phyloP scores from a whole-genome alignment of 2,113 vertebrate genomes.

The Propithecus coquereli region DNA sequence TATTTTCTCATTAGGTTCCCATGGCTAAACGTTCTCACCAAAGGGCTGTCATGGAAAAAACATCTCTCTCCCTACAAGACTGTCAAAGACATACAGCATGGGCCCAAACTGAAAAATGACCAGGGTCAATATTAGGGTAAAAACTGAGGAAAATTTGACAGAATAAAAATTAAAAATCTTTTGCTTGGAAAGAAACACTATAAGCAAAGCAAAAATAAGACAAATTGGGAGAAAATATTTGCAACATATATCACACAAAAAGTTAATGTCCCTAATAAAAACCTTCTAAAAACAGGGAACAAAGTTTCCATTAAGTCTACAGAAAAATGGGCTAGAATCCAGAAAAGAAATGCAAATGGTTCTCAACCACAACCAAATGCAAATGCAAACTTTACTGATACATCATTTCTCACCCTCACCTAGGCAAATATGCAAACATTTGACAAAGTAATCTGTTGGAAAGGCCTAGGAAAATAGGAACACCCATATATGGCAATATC shows the following conservation, averaged over 20 bases:
- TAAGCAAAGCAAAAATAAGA: slow-evolving; percentile 14
- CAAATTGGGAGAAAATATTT: background rate
- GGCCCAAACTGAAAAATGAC: background rate
- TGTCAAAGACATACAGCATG: background rate
- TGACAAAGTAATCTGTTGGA: background rate
- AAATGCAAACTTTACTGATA: background rate
- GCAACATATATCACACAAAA: background rate
- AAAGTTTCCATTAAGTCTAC: background rate
- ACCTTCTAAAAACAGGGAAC: slow-evolving; percentile 22
- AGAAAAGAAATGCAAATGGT: background rate
- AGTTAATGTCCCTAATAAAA: background rate
- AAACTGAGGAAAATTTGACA: background rate
- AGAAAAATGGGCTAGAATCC: background rate
- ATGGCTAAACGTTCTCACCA: background rate
- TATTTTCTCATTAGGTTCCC: background rate
- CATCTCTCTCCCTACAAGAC: background rate
- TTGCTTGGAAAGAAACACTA: background rate
- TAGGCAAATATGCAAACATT: background rate
- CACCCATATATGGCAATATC: background rate
- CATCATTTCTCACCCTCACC: background rate
- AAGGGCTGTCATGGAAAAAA: background rate
- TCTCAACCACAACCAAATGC: background rate
- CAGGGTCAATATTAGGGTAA: background rate
- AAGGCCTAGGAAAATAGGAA: background rate
- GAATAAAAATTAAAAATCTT: background rate